Base-by-base conservation (phyloP, 1,140 invertebrate genomes). In the Drosophila sulfurigaster region DNA sequence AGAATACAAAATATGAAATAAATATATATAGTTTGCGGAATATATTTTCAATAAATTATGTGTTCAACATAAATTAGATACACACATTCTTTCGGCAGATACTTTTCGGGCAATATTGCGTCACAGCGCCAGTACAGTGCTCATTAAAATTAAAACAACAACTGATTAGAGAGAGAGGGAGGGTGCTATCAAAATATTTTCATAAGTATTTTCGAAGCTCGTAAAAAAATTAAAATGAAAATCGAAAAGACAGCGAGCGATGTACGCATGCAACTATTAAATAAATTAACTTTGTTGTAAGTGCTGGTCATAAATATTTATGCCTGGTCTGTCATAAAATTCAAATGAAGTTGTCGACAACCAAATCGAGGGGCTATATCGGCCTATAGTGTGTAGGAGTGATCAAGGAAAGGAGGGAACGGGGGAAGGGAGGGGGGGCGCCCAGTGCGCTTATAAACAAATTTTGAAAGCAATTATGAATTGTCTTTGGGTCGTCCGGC, bases 221-320 rank as follows among this genome's bases (percentile, higher is more conserved):
- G 62, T 76, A 45, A 76, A 72, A 72, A 66, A 56, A 62, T 49
- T 16, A 45, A 52, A 58, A 64, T 35, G 20, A 58, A 58, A 70
- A 64, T 49, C 66, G 45, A 75, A 75, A 56, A 60, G 51, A 60
- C 16, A 52, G 30, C 32, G 35, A 25, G 25, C 49, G 45, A 59
- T 78, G 76, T 78, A 48, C 60, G 46, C 49, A 56, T 64, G 69
- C 77, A 80, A 83, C 83, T 89, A 89, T 89, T 85, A 83, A 89
- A 89, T 89, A 89, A 89, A 89, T 89, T 89, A 89, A 89, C 71
- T 89, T 89, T 81, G 85, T 89, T 89, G 85, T 89, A 89, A 89
- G 85, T 85, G 85, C 85, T 89, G 85, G 71, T 68, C 85, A 89
- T 89, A 89, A 89, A 89, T 89, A 89, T 89, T 89, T 89, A 89